Evolutionary conservation across 2,797 vertebrate species (phyloP).

Genomic region (Adrianichthys oophorus): DNA sequence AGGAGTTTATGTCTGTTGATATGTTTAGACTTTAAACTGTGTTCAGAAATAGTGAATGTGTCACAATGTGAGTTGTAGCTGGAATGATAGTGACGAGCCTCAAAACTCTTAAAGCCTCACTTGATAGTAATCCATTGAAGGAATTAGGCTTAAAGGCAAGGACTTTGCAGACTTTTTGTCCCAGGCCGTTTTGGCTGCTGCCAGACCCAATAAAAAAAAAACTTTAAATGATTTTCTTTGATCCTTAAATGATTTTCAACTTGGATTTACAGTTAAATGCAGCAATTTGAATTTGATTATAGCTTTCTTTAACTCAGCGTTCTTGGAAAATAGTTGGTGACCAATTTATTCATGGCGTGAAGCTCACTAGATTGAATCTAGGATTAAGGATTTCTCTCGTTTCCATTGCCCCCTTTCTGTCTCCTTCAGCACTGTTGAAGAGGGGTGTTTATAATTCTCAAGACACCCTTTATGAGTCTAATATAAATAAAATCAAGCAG

Average conservation of each 20-base stretch:
- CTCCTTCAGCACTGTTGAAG: background rate
- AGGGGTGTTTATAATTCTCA: slow-evolving; percentile 15
- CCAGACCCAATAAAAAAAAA: too few species aligned
- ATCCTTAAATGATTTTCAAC: background rate
- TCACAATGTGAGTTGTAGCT: background rate
- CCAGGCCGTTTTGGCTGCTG: background rate
- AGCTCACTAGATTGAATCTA: background rate
- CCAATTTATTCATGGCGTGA: background rate
- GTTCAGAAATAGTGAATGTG: too few species aligned
- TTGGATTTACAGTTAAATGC: background rate
- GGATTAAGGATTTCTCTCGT: background rate
- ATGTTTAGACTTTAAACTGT: too few species aligned
- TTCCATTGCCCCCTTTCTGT: background rate
- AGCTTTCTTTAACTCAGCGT: background rate
- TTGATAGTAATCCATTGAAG: background rate
- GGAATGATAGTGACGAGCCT: too few species aligned
- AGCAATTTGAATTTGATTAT: background rate
- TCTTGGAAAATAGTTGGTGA: slow-evolving; percentile 2
- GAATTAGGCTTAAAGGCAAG: background rate
- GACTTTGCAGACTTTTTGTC: background rate
- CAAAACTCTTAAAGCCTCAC: background rate
- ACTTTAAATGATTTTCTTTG: background rate
- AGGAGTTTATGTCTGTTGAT: too few species aligned
- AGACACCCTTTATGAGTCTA: slow-evolving; percentile 13
- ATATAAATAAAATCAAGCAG: slow-evolving; percentile 7